Conservation (phyloP, 2,113 vertebrate species). For the Merops nubicus region DNA sequence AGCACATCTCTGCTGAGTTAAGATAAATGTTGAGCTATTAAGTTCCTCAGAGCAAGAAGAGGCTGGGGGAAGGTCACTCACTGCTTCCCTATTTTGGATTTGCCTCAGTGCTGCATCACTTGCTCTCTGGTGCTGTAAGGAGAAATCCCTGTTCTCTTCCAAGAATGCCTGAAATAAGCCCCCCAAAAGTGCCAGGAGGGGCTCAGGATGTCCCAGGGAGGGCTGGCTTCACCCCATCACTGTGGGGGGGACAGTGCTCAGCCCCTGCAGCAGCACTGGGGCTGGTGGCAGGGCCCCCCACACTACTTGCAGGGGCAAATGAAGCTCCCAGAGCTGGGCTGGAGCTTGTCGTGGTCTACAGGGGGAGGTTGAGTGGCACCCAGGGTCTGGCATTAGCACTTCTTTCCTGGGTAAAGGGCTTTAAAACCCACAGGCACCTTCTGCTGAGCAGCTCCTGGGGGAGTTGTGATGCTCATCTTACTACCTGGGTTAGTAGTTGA, state of each 20-base stretch:
- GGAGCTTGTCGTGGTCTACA: accelerated
- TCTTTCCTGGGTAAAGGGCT: not conserved
- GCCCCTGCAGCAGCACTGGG: not conserved
- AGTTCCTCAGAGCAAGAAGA: slow-evolving; percentile 1
- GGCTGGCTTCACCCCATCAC: not conserved
- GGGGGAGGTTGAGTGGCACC: not conserved
- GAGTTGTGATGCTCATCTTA: accelerated
- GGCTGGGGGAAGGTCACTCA: not conserved
- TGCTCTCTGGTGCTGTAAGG: not conserved
- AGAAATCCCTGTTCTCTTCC: not conserved
- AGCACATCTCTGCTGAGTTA: slow-evolving; percentile 35
- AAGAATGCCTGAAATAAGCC: no score
- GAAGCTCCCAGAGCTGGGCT: not conserved
- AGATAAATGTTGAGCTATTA: slow-evolving; percentile 21
- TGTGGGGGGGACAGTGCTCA: not conserved
- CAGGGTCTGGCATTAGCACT: accelerated
- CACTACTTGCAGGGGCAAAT: accelerated
- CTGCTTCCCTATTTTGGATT: not conserved
- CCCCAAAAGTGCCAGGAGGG: accelerated
- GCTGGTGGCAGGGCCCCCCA: no score
- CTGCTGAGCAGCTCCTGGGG: not conserved
- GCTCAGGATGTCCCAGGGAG: not conserved
- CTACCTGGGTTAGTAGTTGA: no score
- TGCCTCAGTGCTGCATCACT: not conserved
- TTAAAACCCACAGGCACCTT: not conserved